A percentile compares a stretch with the other conserved stretches of the same genome.
phyloP scores from a whole-genome alignment of 2,888 invertebrate species.

The Acrocyrtus sp. region DNA sequence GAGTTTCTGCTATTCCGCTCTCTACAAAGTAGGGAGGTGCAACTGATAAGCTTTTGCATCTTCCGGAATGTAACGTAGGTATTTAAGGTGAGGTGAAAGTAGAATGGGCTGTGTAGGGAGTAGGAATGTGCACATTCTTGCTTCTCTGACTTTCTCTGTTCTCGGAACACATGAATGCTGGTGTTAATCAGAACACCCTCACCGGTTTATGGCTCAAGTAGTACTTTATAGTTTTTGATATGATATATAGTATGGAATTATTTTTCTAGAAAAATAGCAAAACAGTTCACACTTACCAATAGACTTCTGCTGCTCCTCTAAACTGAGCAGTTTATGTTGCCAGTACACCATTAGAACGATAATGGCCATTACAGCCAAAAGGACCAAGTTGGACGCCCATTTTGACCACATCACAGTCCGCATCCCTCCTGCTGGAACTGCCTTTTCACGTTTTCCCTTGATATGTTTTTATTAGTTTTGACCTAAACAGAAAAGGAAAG shows the following conservation, averaged over 20 bases:
- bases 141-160: conserved; percentile 6
- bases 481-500: conserved; percentile 15
- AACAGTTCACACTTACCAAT: conserved; percentile 55
- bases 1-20: no score
- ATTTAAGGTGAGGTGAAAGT: conserved; percentile 17
- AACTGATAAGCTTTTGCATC: not conserved
- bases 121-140: conserved; percentile 7
- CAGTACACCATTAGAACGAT: conserved; percentile 62
- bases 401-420: conserved; percentile 63
- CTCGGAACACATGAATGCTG: conserved; percentile 16
- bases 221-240: not conserved
- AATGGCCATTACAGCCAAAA: conserved; percentile 59
- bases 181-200: conserved; percentile 40
- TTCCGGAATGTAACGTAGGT: conserved; percentile 7
- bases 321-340: conserved; percentile 60
- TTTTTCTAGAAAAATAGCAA: conserved; percentile 3
- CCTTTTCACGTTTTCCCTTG: conserved; percentile 28
- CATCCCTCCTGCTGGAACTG: conserved; percentile 57
- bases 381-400: conserved; percentile 62
- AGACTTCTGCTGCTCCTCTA: conserved; percentile 61
- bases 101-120: no score
- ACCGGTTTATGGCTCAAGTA: not conserved
- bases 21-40: no score
- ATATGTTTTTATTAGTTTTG: conserved; percentile 25
- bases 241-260: not conserved